phyloP scores from a whole-genome alignment of 2,888 invertebrate genomes.

The Oasisia sp. region DNA sequence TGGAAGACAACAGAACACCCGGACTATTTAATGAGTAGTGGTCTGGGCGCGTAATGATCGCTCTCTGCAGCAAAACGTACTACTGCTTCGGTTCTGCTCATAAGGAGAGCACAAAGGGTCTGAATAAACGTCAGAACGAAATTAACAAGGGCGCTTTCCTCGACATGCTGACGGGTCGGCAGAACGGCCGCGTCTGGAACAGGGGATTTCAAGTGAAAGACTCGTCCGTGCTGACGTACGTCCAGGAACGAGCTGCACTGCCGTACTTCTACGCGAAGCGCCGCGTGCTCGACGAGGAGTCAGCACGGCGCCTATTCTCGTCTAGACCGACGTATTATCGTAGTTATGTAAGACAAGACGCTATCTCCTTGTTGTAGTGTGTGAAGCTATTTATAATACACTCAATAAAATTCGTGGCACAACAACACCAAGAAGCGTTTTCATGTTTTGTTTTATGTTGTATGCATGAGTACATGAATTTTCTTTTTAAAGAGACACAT shows the following conservation, averaged over 20 bases:
- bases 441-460: too few relatives aligned
- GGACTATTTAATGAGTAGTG: conserved; percentile 34
- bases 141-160: not conserved
- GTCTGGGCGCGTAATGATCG: conserved; percentile 27
- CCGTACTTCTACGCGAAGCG: too few relatives aligned
- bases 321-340: too few relatives aligned
- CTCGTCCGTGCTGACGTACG: not conserved
- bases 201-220: not conserved
- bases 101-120: not conserved
- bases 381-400: too few relatives aligned
- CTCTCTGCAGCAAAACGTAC: conserved; percentile 31
- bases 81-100: not conserved
- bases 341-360: too few relatives aligned
- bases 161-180: not conserved
- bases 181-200: not conserved
- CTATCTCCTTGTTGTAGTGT: too few relatives aligned
- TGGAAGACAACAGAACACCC: conserved; percentile 28
- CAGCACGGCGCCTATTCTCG: too few relatives aligned
- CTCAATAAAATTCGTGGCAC: too few relatives aligned
- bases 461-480: too few relatives aligned
- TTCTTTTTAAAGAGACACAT: too few relatives aligned
- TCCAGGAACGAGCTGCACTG: not conserved
- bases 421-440: too few relatives aligned
- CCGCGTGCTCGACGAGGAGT: too few relatives aligned
- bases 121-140: not conserved